Base-by-base conservation (phyloP, 2,888 invertebrate species). In the Cistogaster globosa region DNA sequence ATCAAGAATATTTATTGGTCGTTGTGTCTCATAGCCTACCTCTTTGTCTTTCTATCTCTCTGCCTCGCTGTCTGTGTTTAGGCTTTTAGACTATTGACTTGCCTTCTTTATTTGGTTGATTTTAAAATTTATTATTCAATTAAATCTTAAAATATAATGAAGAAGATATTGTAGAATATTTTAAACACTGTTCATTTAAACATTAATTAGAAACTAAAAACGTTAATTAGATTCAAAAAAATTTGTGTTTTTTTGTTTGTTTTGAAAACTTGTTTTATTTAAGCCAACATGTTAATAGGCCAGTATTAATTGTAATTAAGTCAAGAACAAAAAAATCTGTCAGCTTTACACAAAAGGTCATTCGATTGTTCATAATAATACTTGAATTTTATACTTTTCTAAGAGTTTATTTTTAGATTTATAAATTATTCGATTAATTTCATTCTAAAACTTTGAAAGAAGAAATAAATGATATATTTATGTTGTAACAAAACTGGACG, bases 51-150 rank as follows among this genome's bases (percentile, higher is more conserved):
- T 3, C 53, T 20, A 18, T 20, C 38, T 42, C 36, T 68, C 11
- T 38, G 16, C 9, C 60, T 32, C 32, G 7, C 32, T 72, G 32
- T 42, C 42, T 12, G 42, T 42, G 12, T 42, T 42, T 12, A 42
- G 42, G 7, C 11, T 42, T 42, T 42, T 42, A 11, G 12, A 42
- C 9, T 42, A 42, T 42, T 42, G 42, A 42, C 42, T 42, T 42
- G 12, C 16, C 63, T 63, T 38, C 16, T 74, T n/a, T 16, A 16
- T 42, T 36, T 9, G 5, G 22, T 11, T 53, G 53, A 14, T 63
- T 42, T 53, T 62, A 2, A 45, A 78, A 62, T 63, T 71, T 63
- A 55, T 71, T 78, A n/a, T 55, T 62, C 71, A 78, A 77, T 51
- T 68, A 55, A 78, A 63, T 63, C 32, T n/a, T 12, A 11, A 9